Evolutionary conservation across 1,140 invertebrate genomes (phyloP).

Genomic region (Lycorma delicatula): DNA sequence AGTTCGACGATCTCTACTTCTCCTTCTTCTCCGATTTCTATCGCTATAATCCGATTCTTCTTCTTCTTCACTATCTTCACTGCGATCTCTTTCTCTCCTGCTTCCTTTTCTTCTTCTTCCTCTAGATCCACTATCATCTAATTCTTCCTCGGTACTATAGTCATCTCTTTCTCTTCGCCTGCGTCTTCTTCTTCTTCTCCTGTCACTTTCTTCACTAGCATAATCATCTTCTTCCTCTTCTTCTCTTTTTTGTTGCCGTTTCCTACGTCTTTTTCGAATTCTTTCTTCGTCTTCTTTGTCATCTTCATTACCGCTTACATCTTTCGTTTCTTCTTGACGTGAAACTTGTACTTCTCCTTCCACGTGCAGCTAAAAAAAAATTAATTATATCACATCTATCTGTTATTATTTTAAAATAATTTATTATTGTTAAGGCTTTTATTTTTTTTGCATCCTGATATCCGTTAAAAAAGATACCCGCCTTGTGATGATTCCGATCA

Average conservation of each 20-base stretch:
- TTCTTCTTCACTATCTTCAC: conserved; percentile 10
- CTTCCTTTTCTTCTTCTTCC: conserved; percentile 4
- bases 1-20: neutral
- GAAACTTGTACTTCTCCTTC: too few relatives aligned
- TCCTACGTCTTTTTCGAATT: neutral
- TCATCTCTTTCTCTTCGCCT: conserved; percentile 34
- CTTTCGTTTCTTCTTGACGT: too few relatives aligned
- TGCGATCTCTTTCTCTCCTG: conserved; percentile 2
- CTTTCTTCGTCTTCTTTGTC: conserved; percentile 12
- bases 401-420: too few relatives aligned
- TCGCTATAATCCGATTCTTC: conserved; percentile 11
- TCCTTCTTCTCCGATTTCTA: conserved; percentile 12
- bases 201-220: conserved; percentile 11
- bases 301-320: conserved; percentile 19
- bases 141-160: conserved; percentile 10
- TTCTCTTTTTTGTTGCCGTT: conserved; percentile 17
- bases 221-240: conserved; percentile 21
- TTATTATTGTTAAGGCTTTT: too few relatives aligned
- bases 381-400: too few relatives aligned
- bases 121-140: conserved; percentile 1
- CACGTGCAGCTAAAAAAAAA: too few relatives aligned
- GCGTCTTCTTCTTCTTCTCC: conserved; percentile 13
- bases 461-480: too few relatives aligned
- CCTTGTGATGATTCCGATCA: too few relatives aligned
- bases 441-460: too few relatives aligned